These are phyloP conservation scores for Drosophila crucigera DNA, from an alignment of 2,888 invertebrate species.

Conservation along the genomic window DNA sequence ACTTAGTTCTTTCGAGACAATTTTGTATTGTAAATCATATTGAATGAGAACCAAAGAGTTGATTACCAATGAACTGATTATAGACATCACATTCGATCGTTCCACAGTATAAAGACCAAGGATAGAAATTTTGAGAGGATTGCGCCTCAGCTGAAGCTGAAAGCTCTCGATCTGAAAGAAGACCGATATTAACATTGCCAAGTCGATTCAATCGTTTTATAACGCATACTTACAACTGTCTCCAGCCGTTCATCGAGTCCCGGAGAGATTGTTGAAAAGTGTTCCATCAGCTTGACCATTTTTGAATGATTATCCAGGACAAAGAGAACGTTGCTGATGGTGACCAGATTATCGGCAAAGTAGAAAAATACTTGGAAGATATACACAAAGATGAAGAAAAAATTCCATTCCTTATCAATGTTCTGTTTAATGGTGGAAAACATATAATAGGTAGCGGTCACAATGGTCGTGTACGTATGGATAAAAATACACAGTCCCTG, in stretches of 20 bases:
- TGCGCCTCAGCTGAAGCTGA: conserved; percentile 43
- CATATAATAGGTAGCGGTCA: conserved; percentile 39
- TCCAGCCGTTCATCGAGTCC: conserved; percentile 8
- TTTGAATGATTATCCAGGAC: not conserved
- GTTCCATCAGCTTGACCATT: not conserved
- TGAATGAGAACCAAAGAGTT: conserved; percentile 59
- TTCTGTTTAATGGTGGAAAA: not conserved
- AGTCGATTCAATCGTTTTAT: no score
- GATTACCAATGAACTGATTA: conserved; percentile 48
- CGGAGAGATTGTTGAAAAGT: not conserved
- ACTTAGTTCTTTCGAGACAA: not conserved
- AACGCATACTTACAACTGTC: conserved; percentile 5
- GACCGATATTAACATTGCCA: not conserved
- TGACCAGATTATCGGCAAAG: not conserved
- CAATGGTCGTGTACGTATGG: conserved; percentile 33
- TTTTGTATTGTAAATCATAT: conserved; percentile 22
- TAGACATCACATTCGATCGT: conserved; percentile 16
- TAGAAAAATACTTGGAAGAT: not conserved
- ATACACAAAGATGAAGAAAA: not conserved
- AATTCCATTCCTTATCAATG: not conserved
- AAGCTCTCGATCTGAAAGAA: conserved; percentile 51
- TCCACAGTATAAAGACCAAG: conserved; percentile 45
- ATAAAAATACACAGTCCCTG: conserved; percentile 28
- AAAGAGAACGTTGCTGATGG: not conserved
- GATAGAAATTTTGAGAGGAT: conserved; percentile 25